Conservation (phyloP, 2,113 vertebrate genomes). For the Phrynosoma platyrhinos region DNA sequence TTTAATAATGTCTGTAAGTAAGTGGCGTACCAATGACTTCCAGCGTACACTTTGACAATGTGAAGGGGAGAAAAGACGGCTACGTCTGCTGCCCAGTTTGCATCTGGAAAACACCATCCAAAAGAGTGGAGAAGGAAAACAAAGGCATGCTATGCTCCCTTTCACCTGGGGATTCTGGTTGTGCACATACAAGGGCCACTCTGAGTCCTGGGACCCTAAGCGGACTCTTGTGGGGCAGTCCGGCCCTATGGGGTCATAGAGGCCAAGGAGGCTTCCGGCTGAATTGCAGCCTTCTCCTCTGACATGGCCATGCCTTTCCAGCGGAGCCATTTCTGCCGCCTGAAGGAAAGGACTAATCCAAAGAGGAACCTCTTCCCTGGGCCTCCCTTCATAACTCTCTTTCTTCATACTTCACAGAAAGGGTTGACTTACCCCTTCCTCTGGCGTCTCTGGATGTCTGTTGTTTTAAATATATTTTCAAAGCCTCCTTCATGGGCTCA, state of each 20-base stretch:
- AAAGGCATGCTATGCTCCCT: no score
- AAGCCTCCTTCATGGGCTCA: conserved; percentile 72
- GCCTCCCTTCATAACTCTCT: no score
- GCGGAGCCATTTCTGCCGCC: no score
- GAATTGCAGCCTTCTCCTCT: no score
- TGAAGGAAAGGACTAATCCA: neutral
- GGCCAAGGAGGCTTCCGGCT: no score
- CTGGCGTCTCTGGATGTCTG: conserved; percentile 41
- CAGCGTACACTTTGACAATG: conserved; percentile 78
- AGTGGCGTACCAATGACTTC: conserved; percentile 80
- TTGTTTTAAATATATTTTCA: conserved; percentile 69
- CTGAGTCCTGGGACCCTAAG: no score
- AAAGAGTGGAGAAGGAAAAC: neutral
- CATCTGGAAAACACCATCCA: conserved; percentile 48
- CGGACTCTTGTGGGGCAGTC: no score
- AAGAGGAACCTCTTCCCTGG: no score
- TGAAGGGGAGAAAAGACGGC: conserved; percentile 68
- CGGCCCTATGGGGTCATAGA: no score
- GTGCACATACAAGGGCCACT: no score
- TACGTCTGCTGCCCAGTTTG: conserved; percentile 69
- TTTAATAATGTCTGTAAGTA: conserved; percentile 76
- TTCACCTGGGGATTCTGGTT: no score
- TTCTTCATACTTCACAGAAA: neutral
- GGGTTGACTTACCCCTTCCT: conserved; percentile 50
- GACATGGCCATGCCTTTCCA: no score